phyloP scores from a whole-genome alignment of 2,888 invertebrate species.

The Petrolisthes manimaculis region DNA sequence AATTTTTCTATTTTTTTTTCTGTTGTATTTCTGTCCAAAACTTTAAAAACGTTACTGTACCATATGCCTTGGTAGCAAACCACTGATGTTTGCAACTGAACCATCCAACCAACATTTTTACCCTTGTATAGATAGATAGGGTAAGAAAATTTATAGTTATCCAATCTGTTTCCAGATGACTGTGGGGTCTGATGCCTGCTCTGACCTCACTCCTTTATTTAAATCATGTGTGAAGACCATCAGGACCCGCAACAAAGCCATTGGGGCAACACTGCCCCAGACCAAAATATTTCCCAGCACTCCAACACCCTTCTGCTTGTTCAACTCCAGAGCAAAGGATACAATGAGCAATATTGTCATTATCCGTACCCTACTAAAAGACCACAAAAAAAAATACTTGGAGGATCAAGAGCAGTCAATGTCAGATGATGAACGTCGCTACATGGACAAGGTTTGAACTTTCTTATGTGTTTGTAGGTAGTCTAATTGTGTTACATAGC shows the following conservation, averaged over 20 bases:
- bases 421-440: slow-evolving; percentile 55
- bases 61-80: too few species aligned
- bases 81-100: too few species aligned
- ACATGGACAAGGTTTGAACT: slow-evolving; percentile 62
- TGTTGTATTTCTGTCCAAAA: too few species aligned
- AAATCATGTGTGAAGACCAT: slow-evolving; percentile 87
- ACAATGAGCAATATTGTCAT: slow-evolving; percentile 83
- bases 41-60: too few species aligned
- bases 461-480: background rate
- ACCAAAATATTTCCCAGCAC: slow-evolving; percentile 55
- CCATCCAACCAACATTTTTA: too few species aligned
- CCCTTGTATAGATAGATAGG: too few species aligned
- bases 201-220: slow-evolving; percentile 88
- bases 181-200: slow-evolving; percentile 29
- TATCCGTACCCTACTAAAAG: slow-evolving; percentile 83
- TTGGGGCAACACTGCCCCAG: slow-evolving; percentile 72
- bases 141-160: too few species aligned
- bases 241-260: slow-evolving; percentile 81
- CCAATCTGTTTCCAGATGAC: slow-evolving; percentile 40
- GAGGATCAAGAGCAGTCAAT: slow-evolving; percentile 71
- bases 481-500: background rate
- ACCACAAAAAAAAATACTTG: slow-evolving; percentile 88
- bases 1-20: too few species aligned
- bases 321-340: slow-evolving; percentile 81
- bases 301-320: slow-evolving; percentile 69